Conservation (phyloP, 2,888 invertebrate genomes). For the Pseudococcus jackbeardsleyi region DNA sequence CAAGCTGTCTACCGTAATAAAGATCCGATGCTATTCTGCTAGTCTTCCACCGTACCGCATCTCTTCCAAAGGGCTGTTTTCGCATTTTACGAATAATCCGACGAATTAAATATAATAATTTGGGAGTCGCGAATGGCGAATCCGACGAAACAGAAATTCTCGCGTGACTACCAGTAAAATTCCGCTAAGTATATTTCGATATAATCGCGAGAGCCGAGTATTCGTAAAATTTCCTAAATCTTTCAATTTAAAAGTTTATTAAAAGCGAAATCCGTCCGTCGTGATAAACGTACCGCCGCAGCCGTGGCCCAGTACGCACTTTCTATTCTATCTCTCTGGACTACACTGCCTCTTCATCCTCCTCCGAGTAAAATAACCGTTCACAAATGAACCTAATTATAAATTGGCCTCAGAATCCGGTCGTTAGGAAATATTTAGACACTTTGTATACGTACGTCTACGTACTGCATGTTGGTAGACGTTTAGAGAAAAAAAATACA, state of each 20-base stretch:
- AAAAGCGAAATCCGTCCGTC: slow-evolving; percentile 8
- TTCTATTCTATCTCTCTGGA: neutral
- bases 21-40: neutral
- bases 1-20: slow-evolving; percentile 10
- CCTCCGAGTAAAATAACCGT: neutral
- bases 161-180: neutral
- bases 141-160: slow-evolving; percentile 2
- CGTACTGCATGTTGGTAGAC: neutral
- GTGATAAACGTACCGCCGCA: neutral
- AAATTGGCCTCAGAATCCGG: slow-evolving; percentile 1
- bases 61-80: neutral
- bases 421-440: neutral
- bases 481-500: neutral
- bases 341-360: neutral
- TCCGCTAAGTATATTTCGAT: neutral
- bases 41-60: neutral
- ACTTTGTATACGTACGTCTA: neutral
- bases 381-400: slow-evolving; percentile 18
- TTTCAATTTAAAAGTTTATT: slow-evolving; percentile 2
- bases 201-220: neutral
- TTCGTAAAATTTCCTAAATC: neutral
- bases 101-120: slow-evolving; percentile 7
- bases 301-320: neutral
- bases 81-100: slow-evolving; percentile 2
- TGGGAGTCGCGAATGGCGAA: neutral